Evolutionary conservation across 2,113 vertebrate genomes (phyloP).

Genomic region (Myotis lucifugus): DNA sequence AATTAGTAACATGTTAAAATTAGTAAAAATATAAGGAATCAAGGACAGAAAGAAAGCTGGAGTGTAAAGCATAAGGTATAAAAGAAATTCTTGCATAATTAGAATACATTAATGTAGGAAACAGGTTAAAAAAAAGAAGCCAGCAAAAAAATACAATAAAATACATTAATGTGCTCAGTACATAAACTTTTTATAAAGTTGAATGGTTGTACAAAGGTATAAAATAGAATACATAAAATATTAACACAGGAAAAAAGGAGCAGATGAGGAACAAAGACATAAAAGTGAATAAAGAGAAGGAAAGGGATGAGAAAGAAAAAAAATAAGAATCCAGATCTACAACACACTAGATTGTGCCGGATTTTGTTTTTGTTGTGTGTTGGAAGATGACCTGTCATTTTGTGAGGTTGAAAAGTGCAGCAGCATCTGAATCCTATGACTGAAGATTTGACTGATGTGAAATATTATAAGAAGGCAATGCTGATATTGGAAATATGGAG

Average conservation of each 20-base stretch:
- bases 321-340: neutral
- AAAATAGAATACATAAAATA: neutral
- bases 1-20: neutral
- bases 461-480: slow-evolving; percentile 52
- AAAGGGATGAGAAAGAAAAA: neutral
- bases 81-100: neutral
- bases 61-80: neutral
- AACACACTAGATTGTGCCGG: neutral
- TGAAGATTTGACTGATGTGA: slow-evolving; percentile 59
- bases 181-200: neutral
- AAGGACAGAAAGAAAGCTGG: neutral
- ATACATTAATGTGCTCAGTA: neutral
- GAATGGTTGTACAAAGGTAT: neutral
- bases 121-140: neutral
- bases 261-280: neutral
- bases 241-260: neutral
- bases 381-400: neutral
- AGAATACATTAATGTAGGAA: neutral
- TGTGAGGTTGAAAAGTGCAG: neutral
- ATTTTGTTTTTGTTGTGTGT: slow-evolving; percentile 13
- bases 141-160: neutral
- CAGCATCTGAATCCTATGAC: neutral
- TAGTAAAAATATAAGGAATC: neutral
- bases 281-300: neutral
- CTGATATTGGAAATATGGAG: slow-evolving; percentile 67